Base-by-base conservation (phyloP, 1,140 invertebrate genomes). In the Aphaenogaster rudis region DNA sequence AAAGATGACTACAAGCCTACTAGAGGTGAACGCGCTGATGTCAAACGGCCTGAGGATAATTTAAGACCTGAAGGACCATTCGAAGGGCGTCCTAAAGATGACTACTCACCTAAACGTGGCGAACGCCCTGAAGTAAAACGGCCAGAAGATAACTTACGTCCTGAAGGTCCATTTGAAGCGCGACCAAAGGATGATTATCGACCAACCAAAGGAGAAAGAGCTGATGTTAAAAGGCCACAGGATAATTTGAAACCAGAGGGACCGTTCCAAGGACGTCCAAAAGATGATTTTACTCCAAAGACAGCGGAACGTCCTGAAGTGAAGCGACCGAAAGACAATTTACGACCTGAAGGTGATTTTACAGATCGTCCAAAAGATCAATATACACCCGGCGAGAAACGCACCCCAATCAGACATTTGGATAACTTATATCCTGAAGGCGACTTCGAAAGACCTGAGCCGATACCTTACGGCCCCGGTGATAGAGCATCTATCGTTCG, bases 131-230 rank as follows among this genome's bases (percentile, higher is more conserved):
- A 93, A 7, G 92, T 92, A 0, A 90, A 92, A 11, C 89, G 88
- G 39, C 96, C 88, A 42, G 91, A 95, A 42, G 96, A 97, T 90
- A 97, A 97, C 91, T 92, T 97, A 0, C 94, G 94, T 5, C 95
- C 93, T 7, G 96, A 96, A 6, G 97, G 97, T 90, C 93, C 74
- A 0, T 96, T 96, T 86, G 94, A 96, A 84, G 95, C 94, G 6
- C 94, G 94, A 15, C 91, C 91, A 2, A 94, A 91, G 88, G 95
- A 91, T 72, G 88, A 90, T 50, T 90, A 54, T 2, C 36, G 9
- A 4, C 88, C 86, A 0, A 86, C 33, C 11, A 72, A 76, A 82
- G 57, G 89, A 39, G 87, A 84, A 63, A 88, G 90, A 11, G 79
- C 87, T 0, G 89, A 94, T 50, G 94, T 95, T 42, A 89, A 86